These are phyloP conservation scores for Proterorhinus semilunaris DNA, from an alignment of 2,113 vertebrate genomes.

Conservation along the genomic window DNA sequence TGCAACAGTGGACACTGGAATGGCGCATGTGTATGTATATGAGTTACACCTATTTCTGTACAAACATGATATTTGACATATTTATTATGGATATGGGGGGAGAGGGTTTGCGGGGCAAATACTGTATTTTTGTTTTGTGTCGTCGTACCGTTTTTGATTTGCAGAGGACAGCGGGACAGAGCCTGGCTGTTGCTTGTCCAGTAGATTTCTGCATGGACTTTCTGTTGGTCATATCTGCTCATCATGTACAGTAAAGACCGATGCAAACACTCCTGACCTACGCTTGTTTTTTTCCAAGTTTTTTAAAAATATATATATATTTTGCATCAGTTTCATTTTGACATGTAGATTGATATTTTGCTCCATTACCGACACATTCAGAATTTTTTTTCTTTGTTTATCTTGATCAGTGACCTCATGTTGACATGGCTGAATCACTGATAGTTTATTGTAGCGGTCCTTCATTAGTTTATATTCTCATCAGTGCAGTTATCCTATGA, in stretches of 20 bases:
- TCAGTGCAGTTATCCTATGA: too few species aligned
- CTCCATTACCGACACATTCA: too few species aligned
- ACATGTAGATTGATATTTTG: too few species aligned
- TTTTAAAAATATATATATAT: too few species aligned
- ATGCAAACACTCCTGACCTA: background rate
- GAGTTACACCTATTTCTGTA: conserved; percentile 59
- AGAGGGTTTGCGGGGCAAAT: background rate
- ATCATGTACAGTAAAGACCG: conserved; percentile 38
- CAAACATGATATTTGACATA: conserved; percentile 66
- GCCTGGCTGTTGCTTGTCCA: conserved; percentile 8
- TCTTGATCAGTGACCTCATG: too few species aligned
- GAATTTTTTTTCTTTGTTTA: too few species aligned
- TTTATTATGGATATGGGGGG: conserved; percentile 22
- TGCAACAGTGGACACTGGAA: conserved; percentile 17
- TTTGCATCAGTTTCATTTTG: too few species aligned
- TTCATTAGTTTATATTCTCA: too few species aligned
- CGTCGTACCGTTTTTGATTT: conserved; percentile 33
- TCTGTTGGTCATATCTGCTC: conserved; percentile 2
- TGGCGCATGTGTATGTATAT: conserved; percentile 54
- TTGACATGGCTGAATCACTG: too few species aligned
- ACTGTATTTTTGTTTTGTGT: conserved; percentile 59
- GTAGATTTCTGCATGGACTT: conserved; percentile 47
- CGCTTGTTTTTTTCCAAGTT: conserved; percentile 18
- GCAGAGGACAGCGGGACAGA: background rate
- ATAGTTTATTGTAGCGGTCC: too few species aligned